Percentiles rank a stretch among this genome's conserved stretches.
Conservation (phyloP, 2,888 invertebrate genomes). For the Polydesmus complanatus region DNA sequence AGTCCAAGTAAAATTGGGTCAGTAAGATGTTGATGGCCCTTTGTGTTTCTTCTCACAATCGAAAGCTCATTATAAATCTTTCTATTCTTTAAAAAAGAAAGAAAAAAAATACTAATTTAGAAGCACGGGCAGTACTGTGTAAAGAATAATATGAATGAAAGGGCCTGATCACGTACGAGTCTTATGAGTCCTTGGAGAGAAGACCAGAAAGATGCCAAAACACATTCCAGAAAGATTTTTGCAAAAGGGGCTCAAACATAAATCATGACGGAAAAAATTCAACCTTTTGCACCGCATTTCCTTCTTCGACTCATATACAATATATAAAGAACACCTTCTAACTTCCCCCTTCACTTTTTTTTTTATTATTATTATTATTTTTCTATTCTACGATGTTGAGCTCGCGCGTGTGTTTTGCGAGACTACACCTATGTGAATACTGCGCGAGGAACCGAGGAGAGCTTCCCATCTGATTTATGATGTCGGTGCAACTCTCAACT, state of each 20-base stretch:
- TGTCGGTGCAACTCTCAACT: no score
- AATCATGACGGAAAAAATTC: no score
- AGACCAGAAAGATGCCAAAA: neutral
- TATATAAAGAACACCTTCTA: neutral
- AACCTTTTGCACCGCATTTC: no score
- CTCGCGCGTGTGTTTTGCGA: neutral
- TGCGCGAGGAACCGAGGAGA: no score
- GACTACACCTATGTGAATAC: neutral
- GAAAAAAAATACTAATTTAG: neutral
- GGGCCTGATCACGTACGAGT: neutral
- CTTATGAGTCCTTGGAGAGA: neutral
- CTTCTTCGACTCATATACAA: neutral
- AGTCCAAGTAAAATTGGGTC: neutral
- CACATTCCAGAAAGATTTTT: neutral
- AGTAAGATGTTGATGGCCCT: neutral
- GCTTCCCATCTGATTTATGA: neutral
- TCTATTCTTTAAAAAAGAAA: neutral
- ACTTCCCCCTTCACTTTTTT: neutral
- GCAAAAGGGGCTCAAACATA: no score
- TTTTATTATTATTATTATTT: neutral
- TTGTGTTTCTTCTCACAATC: neutral
- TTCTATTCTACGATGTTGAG: neutral
- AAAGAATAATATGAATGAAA: no score
- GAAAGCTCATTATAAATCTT: neutral
- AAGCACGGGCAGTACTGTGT: no score